Percentiles rank a stretch among this genome's conserved stretches.
Evolutionary conservation across 2,113 vertebrate species (phyloP).

Genomic region (Dasypus novemcinctus): DNA sequence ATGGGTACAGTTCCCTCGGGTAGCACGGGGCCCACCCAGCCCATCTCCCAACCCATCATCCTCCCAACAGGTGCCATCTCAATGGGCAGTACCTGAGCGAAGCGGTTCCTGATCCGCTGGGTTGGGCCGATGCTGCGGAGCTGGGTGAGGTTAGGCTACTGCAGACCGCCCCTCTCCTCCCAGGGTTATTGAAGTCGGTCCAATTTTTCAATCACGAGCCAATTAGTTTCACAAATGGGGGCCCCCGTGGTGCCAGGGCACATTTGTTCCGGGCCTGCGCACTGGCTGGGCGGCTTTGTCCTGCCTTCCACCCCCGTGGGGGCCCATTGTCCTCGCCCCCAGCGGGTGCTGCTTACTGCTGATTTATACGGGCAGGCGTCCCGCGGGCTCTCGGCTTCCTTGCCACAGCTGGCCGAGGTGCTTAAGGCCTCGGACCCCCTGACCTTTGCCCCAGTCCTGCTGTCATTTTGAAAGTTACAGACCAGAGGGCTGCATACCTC

Average conservation of each 20-base stretch:
- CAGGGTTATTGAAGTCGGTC: slow-evolving; percentile 64
- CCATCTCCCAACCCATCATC: neutral
- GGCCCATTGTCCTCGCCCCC: slow-evolving; percentile 83
- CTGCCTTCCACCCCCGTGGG: slow-evolving; percentile 79
- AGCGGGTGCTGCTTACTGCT: slow-evolving; percentile 82
- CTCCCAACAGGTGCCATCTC: too few species aligned
- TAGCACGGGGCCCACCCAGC: neutral
- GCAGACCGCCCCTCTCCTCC: slow-evolving; percentile 20
- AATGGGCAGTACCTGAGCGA: neutral
- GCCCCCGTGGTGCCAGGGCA: slow-evolving; percentile 83
- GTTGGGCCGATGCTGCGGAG: neutral
- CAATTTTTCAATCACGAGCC: slow-evolving; percentile 81
- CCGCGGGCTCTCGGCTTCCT: slow-evolving; percentile 77
- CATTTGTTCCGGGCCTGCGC: slow-evolving; percentile 87
- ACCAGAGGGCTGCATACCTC: slow-evolving; percentile 85
- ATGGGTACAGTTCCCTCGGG: too few species aligned
- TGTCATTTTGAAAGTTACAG: slow-evolving; percentile 87
- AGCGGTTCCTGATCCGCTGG: neutral
- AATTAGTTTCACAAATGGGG: slow-evolving; percentile 90
- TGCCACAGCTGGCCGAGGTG: slow-evolving; percentile 84
- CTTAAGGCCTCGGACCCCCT: slow-evolving; percentile 84
- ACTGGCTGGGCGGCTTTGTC: slow-evolving; percentile 84
- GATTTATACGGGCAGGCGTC: slow-evolving; percentile 83
- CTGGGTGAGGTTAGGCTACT: neutral
- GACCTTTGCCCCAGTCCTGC: slow-evolving; percentile 88